Conservation (phyloP, 2,113 vertebrate species). For the Rhinogobius similis region DNA sequence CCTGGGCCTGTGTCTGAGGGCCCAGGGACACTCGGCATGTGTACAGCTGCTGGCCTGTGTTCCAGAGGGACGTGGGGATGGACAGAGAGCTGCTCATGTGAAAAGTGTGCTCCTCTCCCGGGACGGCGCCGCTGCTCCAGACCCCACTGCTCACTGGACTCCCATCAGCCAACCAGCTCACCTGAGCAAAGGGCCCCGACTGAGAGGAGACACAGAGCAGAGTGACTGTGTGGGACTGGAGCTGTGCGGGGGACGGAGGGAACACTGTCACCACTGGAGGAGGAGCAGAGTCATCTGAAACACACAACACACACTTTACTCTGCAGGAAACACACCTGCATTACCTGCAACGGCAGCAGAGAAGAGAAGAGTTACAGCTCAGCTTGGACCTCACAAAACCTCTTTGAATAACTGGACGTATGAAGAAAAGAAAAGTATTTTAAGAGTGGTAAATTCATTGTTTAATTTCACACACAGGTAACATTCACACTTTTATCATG, state of each 20-base stretch:
- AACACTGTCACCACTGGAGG: background rate
- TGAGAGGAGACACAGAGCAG: slow-evolving; percentile 5
- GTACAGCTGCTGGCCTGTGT: background rate
- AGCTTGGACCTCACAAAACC: too few relatives aligned
- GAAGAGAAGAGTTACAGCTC: too few relatives aligned
- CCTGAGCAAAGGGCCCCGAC: background rate
- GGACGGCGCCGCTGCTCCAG: background rate
- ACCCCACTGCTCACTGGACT: slow-evolving; percentile 5
- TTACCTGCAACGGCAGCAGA: too few relatives aligned
- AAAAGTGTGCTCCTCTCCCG: background rate
- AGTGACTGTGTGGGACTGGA: background rate
- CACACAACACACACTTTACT: background rate
- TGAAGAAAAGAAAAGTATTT: too few relatives aligned
- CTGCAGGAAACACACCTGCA: too few relatives aligned
- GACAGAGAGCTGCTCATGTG: background rate
- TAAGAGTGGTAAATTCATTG: too few relatives aligned
- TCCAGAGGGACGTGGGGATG: background rate
- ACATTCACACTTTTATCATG: too few relatives aligned
- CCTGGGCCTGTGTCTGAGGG: background rate
- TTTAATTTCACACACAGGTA: too few relatives aligned
- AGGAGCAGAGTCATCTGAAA: background rate
- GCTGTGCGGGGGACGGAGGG: background rate
- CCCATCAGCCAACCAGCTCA: slow-evolving; percentile 4
- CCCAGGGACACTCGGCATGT: background rate
- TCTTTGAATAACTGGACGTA: too few relatives aligned